Evolutionary conservation across 2,113 vertebrate species (phyloP), one percentile per base, ranked within the genome.

Genomic region (Corydoras sp.): DNA sequence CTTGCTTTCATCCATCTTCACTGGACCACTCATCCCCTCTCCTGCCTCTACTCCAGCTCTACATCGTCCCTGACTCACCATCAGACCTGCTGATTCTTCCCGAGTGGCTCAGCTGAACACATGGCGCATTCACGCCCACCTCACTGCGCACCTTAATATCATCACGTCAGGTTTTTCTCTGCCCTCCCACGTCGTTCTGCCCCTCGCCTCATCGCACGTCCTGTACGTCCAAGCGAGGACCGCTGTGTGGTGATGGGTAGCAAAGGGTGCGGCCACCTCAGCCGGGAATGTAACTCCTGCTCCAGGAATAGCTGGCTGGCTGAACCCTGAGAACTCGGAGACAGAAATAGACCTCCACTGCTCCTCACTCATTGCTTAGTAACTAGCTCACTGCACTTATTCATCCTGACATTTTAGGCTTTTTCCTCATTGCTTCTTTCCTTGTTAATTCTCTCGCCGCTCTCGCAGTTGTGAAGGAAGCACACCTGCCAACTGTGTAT

Each of bases 331-430:
- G 76, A 81, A 72, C 72, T 32, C 18, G 13, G 62, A 67, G 75
- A 77, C 80, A 64, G 74, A 83, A 82, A 82, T 83, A 83, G 79
- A 76, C 80, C 66, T 78, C 61, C 56, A 51, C 73, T 73, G 78
- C 11, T 15, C 73, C 78, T 81, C 79, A 63, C 71, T 76, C 76
- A 76, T 78, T 51, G 77, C 80, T 76, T 81, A 82, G 82, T 77
- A 81, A 83, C 79, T 58, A 74, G 66, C 73, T 76, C 71, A 3
- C 58, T 58, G 30, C 29, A 30, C 64, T 77, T 69, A 71, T 55
- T 12, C 50, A 59, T 65, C 53, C 51, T 76, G 74, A 77, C 62
- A 73, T 65, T 82, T 75, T 64, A 18, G 69, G 35, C 14, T 63
- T 71, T 10, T 53, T 14, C 49, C 11, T 10, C 51, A 53, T 53